Percentiles rank a stretch among this genome's conserved stretches.
phyloP scores from a whole-genome alignment of 2,113 vertebrate genomes.

The Trematomus loennbergii region DNA sequence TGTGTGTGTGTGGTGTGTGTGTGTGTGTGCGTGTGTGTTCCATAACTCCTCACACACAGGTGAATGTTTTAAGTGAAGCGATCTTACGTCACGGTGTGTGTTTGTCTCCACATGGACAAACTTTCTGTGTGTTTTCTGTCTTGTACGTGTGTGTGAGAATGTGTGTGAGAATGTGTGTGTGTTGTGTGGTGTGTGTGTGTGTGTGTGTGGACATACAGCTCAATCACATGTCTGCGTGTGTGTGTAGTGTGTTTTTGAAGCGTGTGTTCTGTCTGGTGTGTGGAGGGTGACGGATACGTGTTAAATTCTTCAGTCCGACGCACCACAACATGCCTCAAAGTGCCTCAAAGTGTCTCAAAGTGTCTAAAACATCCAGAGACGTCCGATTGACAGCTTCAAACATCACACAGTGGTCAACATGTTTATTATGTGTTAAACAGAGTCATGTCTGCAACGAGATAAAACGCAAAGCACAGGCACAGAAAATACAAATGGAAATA shows the following conservation, averaged over 20 bases:
- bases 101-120: neutral
- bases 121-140: conserved; percentile 18
- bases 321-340: conserved; percentile 13
- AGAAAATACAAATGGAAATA: neutral
- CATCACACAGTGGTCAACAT: conserved; percentile 4
- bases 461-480: neutral
- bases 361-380: conserved; percentile 15
- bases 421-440: conserved; percentile 19
- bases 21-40: too few relatives aligned
- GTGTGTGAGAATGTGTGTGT: too few relatives aligned
- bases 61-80: neutral
- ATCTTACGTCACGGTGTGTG: neutral
- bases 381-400: neutral
- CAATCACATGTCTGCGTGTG: conserved; percentile 20
- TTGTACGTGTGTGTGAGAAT: conserved; percentile 12
- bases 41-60: neutral
- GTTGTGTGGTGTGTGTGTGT: conserved; percentile 31
- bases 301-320: conserved; percentile 59
- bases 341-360: too few relatives aligned
- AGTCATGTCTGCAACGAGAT: neutral
- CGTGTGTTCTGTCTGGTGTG: conserved; percentile 52
- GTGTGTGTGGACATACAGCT: conserved; percentile 17
- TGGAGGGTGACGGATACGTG: conserved; percentile 45
- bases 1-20: too few relatives aligned
- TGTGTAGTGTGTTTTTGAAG: neutral